These are phyloP conservation scores for Capromys pilorides DNA, from an alignment of 2,797 vertebrate genomes.

Conservation along the genomic window DNA sequence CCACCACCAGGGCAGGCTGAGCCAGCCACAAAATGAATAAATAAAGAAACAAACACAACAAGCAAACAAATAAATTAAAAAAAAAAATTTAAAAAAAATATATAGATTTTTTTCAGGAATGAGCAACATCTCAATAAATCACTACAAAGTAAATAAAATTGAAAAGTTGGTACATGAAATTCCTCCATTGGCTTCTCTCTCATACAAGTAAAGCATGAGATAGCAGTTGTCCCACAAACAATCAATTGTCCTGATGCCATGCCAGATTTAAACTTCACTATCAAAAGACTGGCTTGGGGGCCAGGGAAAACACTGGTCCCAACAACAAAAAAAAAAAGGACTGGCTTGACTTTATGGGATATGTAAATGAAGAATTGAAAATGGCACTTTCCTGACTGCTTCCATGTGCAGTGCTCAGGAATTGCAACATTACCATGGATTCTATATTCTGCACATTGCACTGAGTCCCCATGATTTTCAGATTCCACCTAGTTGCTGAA, in stretches of 20 bases:
- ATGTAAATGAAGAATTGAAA: too few species aligned
- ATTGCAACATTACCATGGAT: background rate
- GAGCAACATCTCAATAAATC: background rate
- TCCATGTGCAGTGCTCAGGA: too few species aligned
- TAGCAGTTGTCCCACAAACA: background rate
- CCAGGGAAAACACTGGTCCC: too few species aligned
- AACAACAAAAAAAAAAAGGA: background rate
- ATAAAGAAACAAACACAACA: too few species aligned
- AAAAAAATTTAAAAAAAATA: too few species aligned
- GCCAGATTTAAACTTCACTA: background rate
- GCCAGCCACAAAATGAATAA: too few species aligned
- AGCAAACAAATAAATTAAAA: too few species aligned
- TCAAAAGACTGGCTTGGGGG: background rate
- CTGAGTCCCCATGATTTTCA: background rate
- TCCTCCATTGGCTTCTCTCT: background rate
- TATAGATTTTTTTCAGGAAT: background rate
- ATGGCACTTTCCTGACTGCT: too few species aligned
- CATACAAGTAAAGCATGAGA: background rate
- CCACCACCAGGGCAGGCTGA: too few species aligned
- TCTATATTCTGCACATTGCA: background rate
- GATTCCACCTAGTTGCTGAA: background rate
- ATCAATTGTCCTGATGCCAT: background rate
- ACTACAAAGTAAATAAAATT: background rate
- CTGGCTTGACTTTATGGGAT: background rate
- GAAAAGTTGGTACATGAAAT: background rate